Conservation (phyloP, 2,888 invertebrate genomes). For the Cantharis nigra region DNA sequence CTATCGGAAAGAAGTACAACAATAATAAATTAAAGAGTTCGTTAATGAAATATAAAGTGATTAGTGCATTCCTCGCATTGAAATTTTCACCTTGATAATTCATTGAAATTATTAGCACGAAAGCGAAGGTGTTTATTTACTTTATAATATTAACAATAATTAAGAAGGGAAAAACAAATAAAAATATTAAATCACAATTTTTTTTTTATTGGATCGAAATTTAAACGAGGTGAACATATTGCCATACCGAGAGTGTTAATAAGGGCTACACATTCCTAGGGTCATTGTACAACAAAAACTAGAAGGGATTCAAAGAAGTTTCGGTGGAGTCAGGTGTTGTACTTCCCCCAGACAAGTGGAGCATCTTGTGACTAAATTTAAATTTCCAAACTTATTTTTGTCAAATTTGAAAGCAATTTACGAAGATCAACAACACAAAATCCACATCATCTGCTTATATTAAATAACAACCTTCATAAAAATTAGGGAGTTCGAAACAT, state of each 20-base stretch:
- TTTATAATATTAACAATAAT: not conserved
- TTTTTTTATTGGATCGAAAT: not conserved
- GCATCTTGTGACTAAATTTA: not conserved
- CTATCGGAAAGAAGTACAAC: not conserved
- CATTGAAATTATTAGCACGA: not conserved
- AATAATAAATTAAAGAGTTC: not conserved
- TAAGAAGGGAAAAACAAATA: no score
- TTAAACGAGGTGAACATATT: not conserved
- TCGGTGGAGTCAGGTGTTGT: slow-evolving; percentile 16
- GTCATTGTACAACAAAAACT: slow-evolving; percentile 20
- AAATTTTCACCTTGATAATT: not conserved
- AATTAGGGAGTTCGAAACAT: not conserved
- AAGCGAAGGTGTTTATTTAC: not conserved
- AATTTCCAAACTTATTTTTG: not conserved
- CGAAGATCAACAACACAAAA: not conserved
- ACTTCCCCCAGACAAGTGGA: slow-evolving; percentile 12
- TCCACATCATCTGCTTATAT: not conserved
- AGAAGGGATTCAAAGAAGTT: slow-evolving; percentile 7
- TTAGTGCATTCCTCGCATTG: not conserved
- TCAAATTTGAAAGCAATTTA: not conserved
- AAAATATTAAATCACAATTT: not conserved
- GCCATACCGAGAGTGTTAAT: not conserved
- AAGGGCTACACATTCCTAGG: slow-evolving; percentile 22
- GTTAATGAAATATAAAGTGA: not conserved
- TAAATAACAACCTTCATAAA: not conserved